Evolutionary conservation across 2,113 vertebrate species (phyloP).

Genomic region (Butorides virescens): DNA sequence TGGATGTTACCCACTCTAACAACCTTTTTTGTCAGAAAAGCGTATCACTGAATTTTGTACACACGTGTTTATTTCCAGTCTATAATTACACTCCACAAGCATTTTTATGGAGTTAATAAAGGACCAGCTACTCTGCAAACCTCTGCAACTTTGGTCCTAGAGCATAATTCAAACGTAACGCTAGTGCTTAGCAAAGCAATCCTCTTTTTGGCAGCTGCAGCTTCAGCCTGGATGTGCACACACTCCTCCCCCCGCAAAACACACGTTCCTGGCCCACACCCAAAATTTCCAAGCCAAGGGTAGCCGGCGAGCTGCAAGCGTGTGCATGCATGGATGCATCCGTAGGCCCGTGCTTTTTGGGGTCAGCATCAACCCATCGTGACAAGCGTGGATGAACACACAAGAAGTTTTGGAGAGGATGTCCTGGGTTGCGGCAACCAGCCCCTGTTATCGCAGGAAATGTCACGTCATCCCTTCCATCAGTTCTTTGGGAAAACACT

Average conservation of each 20-base stretch:
- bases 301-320: not conserved
- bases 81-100: not conserved
- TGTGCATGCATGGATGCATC: rapidly evolving
- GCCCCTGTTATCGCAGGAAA: not conserved
- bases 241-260: too few relatives aligned
- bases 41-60: not conserved
- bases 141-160: not conserved
- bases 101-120: not conserved
- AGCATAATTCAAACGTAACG: not conserved
- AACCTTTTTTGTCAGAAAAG: not conserved
- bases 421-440: not conserved
- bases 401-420: not conserved
- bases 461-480: not conserved
- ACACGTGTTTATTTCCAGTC: not conserved
- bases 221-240: not conserved
- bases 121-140: not conserved
- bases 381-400: rapidly evolving
- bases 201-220: not conserved
- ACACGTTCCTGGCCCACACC: not conserved
- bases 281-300: not conserved
- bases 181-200: not conserved
- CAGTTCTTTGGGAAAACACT: not conserved
- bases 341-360: not conserved
- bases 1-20: not conserved
- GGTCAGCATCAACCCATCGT: rapidly evolving